Base-by-base conservation (phyloP, 2,888 invertebrate genomes). In the Chydorus sphaericus region DNA sequence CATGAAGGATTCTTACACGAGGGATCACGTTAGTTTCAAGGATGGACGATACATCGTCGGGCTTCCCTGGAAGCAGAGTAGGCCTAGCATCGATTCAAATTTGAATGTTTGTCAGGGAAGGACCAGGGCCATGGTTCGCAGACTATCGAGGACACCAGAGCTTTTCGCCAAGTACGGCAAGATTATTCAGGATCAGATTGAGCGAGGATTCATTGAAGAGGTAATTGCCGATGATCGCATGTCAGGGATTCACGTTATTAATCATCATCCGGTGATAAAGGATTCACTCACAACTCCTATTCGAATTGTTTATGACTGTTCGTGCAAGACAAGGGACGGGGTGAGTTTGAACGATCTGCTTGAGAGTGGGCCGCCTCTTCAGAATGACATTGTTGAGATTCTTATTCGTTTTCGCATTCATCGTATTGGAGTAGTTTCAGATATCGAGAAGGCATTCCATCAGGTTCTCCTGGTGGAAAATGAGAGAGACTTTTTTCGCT, bases 231-330 rank as follows among this genome's bases (percentile, higher is more conserved):
- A 16, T 28, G 28, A 28, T 14, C 7, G 28, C 16, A 26, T 14
- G 4, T 33, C 16, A 1, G 31, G 55, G 14, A 20, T 29, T 6
- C 55, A 55, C 30, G 66, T 63, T 55, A 44, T 66, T 29, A 65
- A 65, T 6, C 66, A 66, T 58, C 65, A 65, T 49, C 58, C 60
- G 4, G 65, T 67, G 3, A 18, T 63, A 1, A 60, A 61, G 16
- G 48, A 57, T 7, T 64, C 63, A 54, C 48, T 59, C 0, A 63
- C 64, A 2, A 65, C 65, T 1, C 65, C 65, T 55, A 39, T 66
- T 16, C 59, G 66, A n/a, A 63, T 65, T 0, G 66, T 67, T 4
- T 67, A 64, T 54, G 63, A 67, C 53, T 66, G 60, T 8, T 66
- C 64, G 0, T 60, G 62, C 11, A 59, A 58, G 18, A 54, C 66